Evolutionary conservation across 1,140 invertebrate genomes (phyloP).

Genomic region (Drosophila orena): DNA sequence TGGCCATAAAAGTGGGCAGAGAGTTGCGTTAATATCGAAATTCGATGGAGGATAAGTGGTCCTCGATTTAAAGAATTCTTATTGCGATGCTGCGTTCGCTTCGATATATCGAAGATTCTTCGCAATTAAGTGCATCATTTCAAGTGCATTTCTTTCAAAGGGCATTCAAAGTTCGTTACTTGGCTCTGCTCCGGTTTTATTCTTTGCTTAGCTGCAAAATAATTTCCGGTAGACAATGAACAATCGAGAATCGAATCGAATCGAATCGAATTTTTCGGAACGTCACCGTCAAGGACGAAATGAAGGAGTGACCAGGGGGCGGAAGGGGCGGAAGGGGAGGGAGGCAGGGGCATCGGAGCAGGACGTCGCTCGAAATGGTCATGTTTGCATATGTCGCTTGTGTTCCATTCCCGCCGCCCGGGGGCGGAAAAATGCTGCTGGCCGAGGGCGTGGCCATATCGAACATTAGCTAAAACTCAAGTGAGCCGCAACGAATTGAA

Average conservation of each 20-base stretch:
- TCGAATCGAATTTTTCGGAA: slow-evolving; percentile 50
- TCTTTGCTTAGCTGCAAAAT: slow-evolving; percentile 64
- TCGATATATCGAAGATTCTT: not conserved
- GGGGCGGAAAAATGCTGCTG: not conserved
- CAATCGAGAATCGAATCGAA: slow-evolving; percentile 51
- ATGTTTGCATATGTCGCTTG: slow-evolving; percentile 76
- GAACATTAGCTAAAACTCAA: slow-evolving; percentile 83
- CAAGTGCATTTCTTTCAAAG: not conserved
- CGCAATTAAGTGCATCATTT: not conserved
- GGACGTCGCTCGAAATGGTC: slow-evolving; percentile 65
- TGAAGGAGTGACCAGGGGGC: not conserved
- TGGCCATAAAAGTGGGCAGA: not conserved
- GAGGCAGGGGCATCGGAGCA: slow-evolving; percentile 4
- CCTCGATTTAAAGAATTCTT: not conserved
- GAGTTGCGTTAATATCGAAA: not conserved
- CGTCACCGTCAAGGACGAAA: slow-evolving; percentile 41
- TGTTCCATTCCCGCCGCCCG: slow-evolving; percentile 10
- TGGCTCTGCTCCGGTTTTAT: slow-evolving; percentile 30
- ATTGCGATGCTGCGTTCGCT: not conserved
- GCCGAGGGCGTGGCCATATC: slow-evolving; percentile 73
- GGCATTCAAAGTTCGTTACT: slow-evolving; percentile 33
- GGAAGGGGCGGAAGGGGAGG: too few relatives aligned
- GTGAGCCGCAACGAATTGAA: slow-evolving; percentile 81
- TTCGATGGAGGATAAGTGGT: not conserved
- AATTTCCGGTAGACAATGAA: slow-evolving; percentile 75